Conservation (phyloP, 2,113 vertebrate genomes). For the Thomomys bottae region DNA sequence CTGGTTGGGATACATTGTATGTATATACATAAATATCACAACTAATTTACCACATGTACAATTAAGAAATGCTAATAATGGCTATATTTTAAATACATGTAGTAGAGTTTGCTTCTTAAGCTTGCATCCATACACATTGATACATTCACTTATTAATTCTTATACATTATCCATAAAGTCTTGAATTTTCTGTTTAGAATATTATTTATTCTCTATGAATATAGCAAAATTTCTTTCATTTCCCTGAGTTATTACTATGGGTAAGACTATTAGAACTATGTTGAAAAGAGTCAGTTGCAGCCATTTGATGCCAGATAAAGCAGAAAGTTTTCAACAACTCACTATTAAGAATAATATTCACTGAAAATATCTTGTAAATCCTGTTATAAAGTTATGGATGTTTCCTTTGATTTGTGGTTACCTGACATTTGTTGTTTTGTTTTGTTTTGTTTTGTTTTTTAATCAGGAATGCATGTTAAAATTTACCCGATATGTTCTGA, state of each 20-base stretch:
- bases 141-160: neutral
- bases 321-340: neutral
- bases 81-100: neutral
- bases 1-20: too few relatives aligned
- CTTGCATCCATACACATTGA: neutral
- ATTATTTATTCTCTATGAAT: neutral
- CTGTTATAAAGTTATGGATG: neutral
- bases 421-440: neutral
- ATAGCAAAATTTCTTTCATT: neutral
- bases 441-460: neutral
- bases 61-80: too few relatives aligned
- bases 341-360: neutral
- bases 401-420: neutral
- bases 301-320: neutral
- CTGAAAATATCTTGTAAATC: neutral
- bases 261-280: neutral
- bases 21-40: too few relatives aligned
- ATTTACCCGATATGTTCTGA: neutral
- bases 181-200: neutral
- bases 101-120: neutral
- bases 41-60: too few relatives aligned
- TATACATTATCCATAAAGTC: neutral
- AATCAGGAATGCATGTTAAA: neutral
- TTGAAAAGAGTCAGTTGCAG: neutral
- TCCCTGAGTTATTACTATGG: neutral